Conservation (phyloP, 1,140 invertebrate genomes). For the Drosophila pseudoananassae region DNA sequence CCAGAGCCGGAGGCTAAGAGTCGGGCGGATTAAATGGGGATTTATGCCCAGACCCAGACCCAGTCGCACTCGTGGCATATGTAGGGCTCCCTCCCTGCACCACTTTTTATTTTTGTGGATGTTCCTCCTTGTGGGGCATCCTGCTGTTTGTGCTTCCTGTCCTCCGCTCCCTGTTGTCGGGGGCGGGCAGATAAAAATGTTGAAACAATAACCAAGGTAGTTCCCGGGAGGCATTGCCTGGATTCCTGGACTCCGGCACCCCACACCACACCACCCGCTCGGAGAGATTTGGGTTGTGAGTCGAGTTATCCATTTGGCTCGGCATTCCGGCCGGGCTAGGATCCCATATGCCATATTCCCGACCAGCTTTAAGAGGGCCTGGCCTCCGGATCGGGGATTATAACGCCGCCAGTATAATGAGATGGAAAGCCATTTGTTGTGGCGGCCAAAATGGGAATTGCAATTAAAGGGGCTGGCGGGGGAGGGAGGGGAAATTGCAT, state of each 20-base stretch:
- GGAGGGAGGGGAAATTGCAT: slow-evolving; percentile 26
- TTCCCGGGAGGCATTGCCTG: slow-evolving; percentile 62
- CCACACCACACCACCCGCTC: too few species aligned
- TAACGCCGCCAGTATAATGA: slow-evolving; percentile 37
- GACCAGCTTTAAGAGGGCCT: not conserved
- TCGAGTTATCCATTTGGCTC: too few species aligned
- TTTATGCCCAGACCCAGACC: slow-evolving; percentile 76
- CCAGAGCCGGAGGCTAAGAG: too few species aligned
- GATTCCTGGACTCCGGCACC: slow-evolving; percentile 40
- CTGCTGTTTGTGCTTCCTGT: not conserved
- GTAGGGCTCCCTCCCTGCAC: slow-evolving; percentile 23
- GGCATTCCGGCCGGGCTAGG: slow-evolving; percentile 39
- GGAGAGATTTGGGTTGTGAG: slow-evolving; percentile 12
- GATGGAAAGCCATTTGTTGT: slow-evolving; percentile 34
- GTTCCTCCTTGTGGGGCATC: too few species aligned
- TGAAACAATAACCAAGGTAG: slow-evolving; percentile 76
- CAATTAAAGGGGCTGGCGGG: slow-evolving; percentile 26
- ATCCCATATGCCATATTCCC: too few species aligned
- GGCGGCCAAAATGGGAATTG: slow-evolving; percentile 33
- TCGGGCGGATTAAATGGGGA: slow-evolving; percentile 59
- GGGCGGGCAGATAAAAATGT: slow-evolving; percentile 67
- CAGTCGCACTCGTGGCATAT: slow-evolving; percentile 63
- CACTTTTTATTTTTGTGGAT: not conserved
- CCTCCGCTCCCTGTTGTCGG: slow-evolving; percentile 14
- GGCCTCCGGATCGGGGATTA: too few species aligned